Evolutionary conservation across 2,888 invertebrate genomes (phyloP).

Genomic region (Pristionchus fissidentatus): DNA sequence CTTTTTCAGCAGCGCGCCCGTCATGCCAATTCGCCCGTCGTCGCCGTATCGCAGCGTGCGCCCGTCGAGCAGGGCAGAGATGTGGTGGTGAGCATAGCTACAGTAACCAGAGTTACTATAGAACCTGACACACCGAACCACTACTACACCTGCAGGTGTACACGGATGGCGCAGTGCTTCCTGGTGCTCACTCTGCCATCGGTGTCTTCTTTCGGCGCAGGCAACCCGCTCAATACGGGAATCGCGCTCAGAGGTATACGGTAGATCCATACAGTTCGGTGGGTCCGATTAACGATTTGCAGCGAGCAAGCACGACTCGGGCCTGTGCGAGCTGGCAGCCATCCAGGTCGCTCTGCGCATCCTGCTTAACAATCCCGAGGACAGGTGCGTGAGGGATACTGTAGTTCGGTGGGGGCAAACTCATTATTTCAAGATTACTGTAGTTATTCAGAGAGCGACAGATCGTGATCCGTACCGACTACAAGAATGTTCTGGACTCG

Average conservation of each 20-base stretch:
- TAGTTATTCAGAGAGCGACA: not conserved
- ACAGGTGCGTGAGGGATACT: not conserved
- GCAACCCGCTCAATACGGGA: not conserved
- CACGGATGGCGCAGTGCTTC: slow-evolving; percentile 1
- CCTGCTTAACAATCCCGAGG: not conserved
- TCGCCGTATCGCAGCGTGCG: not conserved
- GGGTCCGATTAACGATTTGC: not conserved
- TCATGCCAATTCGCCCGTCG: not conserved
- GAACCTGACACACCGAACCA: not conserved
- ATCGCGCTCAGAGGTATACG: not conserved
- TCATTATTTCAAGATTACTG: not conserved
- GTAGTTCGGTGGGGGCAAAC: not conserved
- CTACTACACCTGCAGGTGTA: slow-evolving; percentile 28
- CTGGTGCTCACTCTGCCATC: slow-evolving; percentile 8
- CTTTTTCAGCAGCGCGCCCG: not conserved
- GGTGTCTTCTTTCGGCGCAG: slow-evolving; percentile 36
- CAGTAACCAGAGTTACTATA: not conserved
- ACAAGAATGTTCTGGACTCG: slow-evolving; percentile 5
- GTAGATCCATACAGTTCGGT: not conserved
- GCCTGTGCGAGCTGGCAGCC: not conserved
- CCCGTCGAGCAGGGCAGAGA: not conserved
- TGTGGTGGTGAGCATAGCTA: slow-evolving; percentile 16
- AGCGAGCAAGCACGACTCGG: not conserved
- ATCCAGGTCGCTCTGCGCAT: not conserved
- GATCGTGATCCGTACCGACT: slow-evolving; percentile 1